Conservation (phyloP, 1,140 invertebrate genomes). For the Lasioglossum baleicum region DNA sequence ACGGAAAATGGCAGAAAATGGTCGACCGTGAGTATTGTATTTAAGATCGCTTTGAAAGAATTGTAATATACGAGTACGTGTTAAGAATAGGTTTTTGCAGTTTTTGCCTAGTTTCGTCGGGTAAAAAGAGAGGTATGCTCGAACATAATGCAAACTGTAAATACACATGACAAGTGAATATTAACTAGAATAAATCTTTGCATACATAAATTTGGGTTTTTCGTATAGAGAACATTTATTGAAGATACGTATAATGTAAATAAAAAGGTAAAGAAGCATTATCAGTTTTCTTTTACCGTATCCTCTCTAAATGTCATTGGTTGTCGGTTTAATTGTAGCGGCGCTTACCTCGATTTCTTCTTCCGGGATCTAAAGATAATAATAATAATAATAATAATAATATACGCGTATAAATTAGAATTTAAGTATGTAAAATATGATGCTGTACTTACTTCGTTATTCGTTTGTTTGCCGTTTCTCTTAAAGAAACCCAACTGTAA, state of each 20-base stretch:
- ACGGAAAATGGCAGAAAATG: neutral
- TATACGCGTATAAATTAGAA: no score
- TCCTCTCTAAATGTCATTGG: no score
- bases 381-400: no score
- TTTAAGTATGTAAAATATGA: neutral
- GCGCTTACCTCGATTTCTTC: no score
- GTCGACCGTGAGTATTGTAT: neutral
- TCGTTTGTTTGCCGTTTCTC: conserved; percentile 21
- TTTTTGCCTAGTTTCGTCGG: neutral
- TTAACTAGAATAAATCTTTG: conserved; percentile 30
- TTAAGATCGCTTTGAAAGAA: neutral
- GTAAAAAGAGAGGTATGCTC: neutral
- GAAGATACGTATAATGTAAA: no score
- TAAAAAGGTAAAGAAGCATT: no score
- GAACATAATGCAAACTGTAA: conserved; percentile 4
- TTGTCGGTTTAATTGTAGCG: no score
- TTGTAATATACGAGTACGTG: neutral
- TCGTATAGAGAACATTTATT: no score
- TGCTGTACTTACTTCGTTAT: neutral
- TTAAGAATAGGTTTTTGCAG: conserved; percentile 7
- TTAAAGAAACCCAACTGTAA: conserved; percentile 53
- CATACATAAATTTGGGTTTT: conserved; percentile 18
- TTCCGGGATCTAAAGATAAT: no score
- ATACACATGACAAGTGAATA: conserved; percentile 9
- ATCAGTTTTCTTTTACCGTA: no score